A percentile compares a stretch with the other conserved stretches of the same genome.
phyloP scores from a whole-genome alignment of 2,797 vertebrate genomes.

The Coccyzus lansbergi region DNA sequence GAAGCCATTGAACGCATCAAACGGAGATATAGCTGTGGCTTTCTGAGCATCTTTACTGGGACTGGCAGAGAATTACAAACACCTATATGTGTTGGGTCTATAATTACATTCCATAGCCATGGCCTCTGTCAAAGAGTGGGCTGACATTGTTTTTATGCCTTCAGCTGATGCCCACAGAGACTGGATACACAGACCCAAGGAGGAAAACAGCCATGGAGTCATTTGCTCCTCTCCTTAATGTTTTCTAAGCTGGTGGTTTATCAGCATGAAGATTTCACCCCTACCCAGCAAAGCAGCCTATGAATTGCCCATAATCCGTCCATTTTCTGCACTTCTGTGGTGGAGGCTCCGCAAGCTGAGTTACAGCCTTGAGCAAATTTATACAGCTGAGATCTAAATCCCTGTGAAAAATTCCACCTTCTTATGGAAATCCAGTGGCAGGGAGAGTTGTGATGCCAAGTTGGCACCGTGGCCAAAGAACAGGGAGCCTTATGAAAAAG shows the following conservation, averaged over 20 bases:
- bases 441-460: conserved; percentile 32
- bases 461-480: conserved; percentile 39
- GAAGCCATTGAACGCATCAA: not conserved
- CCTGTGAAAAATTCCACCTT: conserved; percentile 46
- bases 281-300: not conserved
- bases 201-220: not conserved
- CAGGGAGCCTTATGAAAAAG: conserved; percentile 52
- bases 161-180: not conserved
- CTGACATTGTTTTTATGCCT: not conserved
- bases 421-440: conserved; percentile 43
- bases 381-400: conserved; percentile 63
- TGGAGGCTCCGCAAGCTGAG: not conserved
- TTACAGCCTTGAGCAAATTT: conserved; percentile 32
- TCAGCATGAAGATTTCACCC: not conserved
- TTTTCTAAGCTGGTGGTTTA: not conserved
- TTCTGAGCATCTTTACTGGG: not conserved
- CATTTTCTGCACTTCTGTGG: conserved; percentile 17
- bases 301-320: not conserved
- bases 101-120: not conserved
- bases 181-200: not conserved
- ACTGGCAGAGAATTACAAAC: not conserved
- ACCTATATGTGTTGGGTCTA: not conserved
- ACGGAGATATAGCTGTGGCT: not conserved
- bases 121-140: not conserved
- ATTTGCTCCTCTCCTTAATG: not conserved